Conservation (phyloP, 1,140 invertebrate genomes). For the Eumaeus atala region DNA sequence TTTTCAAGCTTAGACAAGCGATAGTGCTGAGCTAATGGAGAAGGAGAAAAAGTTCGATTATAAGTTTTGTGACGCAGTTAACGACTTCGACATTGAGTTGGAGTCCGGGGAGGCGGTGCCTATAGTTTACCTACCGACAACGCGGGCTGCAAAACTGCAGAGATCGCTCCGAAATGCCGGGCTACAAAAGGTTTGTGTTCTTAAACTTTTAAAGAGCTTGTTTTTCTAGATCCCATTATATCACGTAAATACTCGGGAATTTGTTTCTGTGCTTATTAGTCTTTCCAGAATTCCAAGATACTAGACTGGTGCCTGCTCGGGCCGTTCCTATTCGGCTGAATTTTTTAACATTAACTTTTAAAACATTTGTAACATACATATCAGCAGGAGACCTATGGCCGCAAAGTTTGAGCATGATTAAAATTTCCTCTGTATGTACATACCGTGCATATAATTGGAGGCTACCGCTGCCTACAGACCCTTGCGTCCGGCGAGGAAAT, state of each 20-base stretch:
- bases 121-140: conserved; percentile 61
- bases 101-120: conserved; percentile 51
- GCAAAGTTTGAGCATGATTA: too few species aligned
- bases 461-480: background rate
- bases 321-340: too few species aligned
- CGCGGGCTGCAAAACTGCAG: conserved; percentile 53
- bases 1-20: conserved; percentile 53
- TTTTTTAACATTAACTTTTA: too few species aligned
- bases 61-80: conserved; percentile 64
- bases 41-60: conserved; percentile 59
- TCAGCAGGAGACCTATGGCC: too few species aligned
- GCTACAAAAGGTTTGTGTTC: conserved; percentile 55
- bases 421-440: background rate
- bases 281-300: too few species aligned
- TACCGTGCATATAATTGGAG: background rate
- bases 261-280: background rate
- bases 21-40: conserved; percentile 47
- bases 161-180: conserved; percentile 49
- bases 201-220: conserved; percentile 10
- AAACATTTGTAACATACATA: too few species aligned
- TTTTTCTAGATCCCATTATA: background rate
- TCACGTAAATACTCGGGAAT: conserved; percentile 6
- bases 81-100: conserved; percentile 61
- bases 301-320: too few species aligned
- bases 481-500: conserved; percentile 7